A percentile compares a stretch with the other conserved stretches of the same genome.
Conservation (phyloP, 2,113 vertebrate species). For the Craseonycteris thonglongyai region DNA sequence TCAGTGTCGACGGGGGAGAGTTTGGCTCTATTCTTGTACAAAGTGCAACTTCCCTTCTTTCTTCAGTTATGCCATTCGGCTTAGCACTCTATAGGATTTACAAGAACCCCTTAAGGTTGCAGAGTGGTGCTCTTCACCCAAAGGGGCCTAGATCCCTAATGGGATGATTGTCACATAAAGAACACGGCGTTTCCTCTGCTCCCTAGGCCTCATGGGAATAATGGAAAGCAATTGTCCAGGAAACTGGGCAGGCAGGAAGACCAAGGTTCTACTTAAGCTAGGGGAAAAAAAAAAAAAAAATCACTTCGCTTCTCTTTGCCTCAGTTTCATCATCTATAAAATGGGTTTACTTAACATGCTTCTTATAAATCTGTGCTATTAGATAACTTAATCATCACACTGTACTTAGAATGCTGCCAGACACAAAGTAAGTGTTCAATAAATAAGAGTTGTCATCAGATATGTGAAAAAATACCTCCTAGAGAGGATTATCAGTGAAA, state of each 20-base stretch:
- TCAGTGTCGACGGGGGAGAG: background rate
- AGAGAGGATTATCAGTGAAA: background rate
- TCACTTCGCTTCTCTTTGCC: background rate
- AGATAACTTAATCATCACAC: background rate
- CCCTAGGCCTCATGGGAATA: background rate
- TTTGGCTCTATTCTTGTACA: background rate
- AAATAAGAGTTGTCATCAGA: background rate
- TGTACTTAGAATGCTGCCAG: background rate
- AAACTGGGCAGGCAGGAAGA: background rate
- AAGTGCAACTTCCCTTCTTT: background rate
- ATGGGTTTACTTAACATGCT: background rate
- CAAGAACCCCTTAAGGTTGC: no score
- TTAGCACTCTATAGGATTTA: background rate
- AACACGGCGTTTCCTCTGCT: background rate
- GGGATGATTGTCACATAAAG: background rate
- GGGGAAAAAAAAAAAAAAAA: background rate
- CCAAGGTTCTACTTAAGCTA: background rate
- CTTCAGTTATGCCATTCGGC: background rate
- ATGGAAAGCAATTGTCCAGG: background rate
- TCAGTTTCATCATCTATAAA: background rate
- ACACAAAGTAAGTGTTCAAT: background rate
- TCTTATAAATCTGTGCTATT: background rate
- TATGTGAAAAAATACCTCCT: background rate
- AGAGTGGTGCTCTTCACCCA: background rate
- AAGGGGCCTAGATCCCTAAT: background rate